These are phyloP conservation scores for Cremastinae sp. DNA, from an alignment of 2,888 invertebrate species.

Conservation along the genomic window DNA sequence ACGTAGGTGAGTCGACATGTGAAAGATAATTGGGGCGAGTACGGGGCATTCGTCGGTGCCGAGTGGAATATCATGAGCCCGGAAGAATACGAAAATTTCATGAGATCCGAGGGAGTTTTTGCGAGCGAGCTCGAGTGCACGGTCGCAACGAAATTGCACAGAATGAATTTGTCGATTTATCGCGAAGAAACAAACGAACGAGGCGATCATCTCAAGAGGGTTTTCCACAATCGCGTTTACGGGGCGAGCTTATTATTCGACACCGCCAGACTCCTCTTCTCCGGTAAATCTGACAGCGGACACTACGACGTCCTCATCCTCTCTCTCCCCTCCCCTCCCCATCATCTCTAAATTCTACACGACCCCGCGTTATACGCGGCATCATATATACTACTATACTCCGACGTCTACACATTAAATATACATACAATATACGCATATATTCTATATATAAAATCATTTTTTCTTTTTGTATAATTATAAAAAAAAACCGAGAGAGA, in stretches of 20 bases:
- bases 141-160: slow-evolving; percentile 72
- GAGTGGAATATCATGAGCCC: slow-evolving; percentile 74
- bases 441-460: no score
- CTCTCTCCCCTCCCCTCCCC: no score
- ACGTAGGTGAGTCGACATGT: slow-evolving; percentile 73
- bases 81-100: slow-evolving; percentile 70
- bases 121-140: slow-evolving; percentile 75
- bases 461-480: background rate
- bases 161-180: slow-evolving; percentile 75
- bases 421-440: no score
- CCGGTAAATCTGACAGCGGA: slow-evolving; percentile 73
- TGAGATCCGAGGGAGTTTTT: slow-evolving; percentile 73
- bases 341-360: slow-evolving; percentile 27
- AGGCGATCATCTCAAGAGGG: slow-evolving; percentile 68
- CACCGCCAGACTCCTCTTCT: no score
- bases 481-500: background rate
- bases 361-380: background rate
- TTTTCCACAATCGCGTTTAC: slow-evolving; percentile 69
- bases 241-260: slow-evolving; percentile 73
- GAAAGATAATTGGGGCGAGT: slow-evolving; percentile 72
- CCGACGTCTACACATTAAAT: no score
- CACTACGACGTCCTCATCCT: slow-evolving; percentile 75
- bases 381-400: no score
- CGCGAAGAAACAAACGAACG: slow-evolving; percentile 66
- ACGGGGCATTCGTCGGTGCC: slow-evolving; percentile 73